Percentiles rank a stretch among this genome's conserved stretches.
Evolutionary conservation across 2,888 invertebrate genomes (phyloP).

Genomic region (Pterostichus niger): DNA sequence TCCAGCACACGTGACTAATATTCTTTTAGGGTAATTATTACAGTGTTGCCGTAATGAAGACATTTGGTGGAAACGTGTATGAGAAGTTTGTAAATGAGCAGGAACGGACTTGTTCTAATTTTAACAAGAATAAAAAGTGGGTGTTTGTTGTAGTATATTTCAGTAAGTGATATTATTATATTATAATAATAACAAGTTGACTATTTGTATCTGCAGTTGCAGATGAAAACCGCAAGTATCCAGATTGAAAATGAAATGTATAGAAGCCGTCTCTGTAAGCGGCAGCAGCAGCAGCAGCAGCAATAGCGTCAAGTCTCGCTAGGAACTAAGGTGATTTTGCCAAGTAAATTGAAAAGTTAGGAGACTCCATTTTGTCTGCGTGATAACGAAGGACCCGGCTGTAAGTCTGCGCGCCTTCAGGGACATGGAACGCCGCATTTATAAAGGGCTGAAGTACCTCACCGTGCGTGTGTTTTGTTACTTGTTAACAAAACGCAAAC

Average conservation of each 20-base stretch:
- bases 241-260: too few relatives aligned
- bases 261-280: too few relatives aligned
- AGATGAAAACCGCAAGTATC: too few relatives aligned
- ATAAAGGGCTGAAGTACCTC: background rate
- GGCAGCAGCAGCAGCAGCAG: too few relatives aligned
- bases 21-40: background rate
- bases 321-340: conserved; percentile 71
- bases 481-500: conserved; percentile 41
- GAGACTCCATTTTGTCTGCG: conserved; percentile 71
- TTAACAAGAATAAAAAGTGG: too few relatives aligned
- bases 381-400: conserved; percentile 69
- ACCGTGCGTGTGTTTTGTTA: conserved; percentile 13
- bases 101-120: too few relatives aligned
- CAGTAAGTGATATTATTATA: too few relatives aligned
- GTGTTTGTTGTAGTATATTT: too few relatives aligned
- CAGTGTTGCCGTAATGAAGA: background rate
- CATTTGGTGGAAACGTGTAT: background rate
- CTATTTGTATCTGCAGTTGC: too few relatives aligned
- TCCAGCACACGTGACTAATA: background rate
- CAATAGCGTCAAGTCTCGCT: background rate
- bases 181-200: too few relatives aligned
- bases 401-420: conserved; percentile 39
- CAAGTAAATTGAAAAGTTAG: conserved; percentile 73
- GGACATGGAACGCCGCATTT: conserved; percentile 15
- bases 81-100: background rate